Base-by-base conservation (phyloP, 2,888 invertebrate species). In the Microplitis deprimator region DNA sequence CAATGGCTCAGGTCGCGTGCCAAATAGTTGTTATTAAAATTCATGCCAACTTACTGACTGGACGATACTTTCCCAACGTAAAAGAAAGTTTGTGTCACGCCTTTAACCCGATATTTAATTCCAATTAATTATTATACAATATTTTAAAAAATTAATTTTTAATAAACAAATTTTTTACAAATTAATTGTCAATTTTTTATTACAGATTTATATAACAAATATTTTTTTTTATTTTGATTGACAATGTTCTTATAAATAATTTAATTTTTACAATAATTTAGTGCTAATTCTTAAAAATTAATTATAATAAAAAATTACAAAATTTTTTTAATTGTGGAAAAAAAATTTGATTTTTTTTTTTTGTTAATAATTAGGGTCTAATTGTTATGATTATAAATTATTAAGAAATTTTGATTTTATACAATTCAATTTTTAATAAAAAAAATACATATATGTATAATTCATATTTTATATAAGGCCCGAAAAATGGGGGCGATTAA, bases 11-110 rank as follows among this genome's bases (percentile, higher is more conserved):
- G 65, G 67, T 50, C 38, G 67, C 67, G 73, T 73, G 73, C 73
- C 73, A 67, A 73, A 73, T 73, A 73, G 67, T 73, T 73, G 73
- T 73, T 67, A 67, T 73, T 67, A 73, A 73, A 38, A 59, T 73
- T 67, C 73, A 73, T 67, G 65, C 59, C 67, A 65, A 41, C 73
- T 41, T n/a, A 73, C 41, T 29, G 2, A 71, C 6, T 16, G 61
- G 60, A 50, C 50, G 50, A 68, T 71, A 67, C 65, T 67, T 73
- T 73, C 67, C 50, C 67, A 29, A 16, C 29, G 41, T 29, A 59
- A 59, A 73, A 73, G 67, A 41, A 65, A 65, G 65, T 67, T 65
- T 50, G 59, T 59, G 67, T 73, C 67, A 73, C 73, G 73, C 67
- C 67, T 65, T 67, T 73, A 73, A 73, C 73, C 67, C 4, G 67